These are phyloP conservation scores for Liasis olivaceus DNA, from an alignment of 2,797 vertebrate genomes.

Conservation along the genomic window DNA sequence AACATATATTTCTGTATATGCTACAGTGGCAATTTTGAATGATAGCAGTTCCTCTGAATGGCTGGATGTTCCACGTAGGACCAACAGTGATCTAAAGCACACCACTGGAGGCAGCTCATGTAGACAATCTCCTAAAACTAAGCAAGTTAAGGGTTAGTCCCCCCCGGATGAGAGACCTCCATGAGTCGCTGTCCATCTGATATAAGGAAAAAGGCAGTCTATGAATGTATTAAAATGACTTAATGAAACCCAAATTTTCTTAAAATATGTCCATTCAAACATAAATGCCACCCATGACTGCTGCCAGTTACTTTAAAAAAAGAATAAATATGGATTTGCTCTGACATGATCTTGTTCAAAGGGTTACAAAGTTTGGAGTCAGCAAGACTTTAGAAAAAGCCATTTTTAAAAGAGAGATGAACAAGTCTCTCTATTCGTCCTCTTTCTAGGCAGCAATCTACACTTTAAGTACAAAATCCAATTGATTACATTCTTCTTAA, in stretches of 20 bases:
- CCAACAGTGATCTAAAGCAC: not conserved
- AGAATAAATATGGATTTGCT: not conserved
- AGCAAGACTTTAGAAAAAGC: not conserved
- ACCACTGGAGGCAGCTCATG: not conserved
- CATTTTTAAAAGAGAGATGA: not conserved
- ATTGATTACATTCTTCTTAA: not conserved
- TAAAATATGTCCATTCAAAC: no score
- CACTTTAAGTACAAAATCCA: not conserved
- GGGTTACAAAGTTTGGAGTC: not conserved
- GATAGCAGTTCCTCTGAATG: not conserved
- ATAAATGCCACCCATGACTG: not conserved
- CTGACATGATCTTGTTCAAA: not conserved
- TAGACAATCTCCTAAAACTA: not conserved
- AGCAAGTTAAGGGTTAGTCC: not conserved
- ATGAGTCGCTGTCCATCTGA: no score
- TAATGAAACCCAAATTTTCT: no score
- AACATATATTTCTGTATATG: no score
- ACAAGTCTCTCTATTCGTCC: not conserved
- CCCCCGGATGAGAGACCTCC: not conserved
- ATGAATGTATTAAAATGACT: no score
- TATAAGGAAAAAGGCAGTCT: no score
- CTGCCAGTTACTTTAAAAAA: not conserved
- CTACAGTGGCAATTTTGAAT: not conserved
- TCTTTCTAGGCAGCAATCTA: not conserved
- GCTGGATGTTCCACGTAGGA: not conserved